Evolutionary conservation across 2,797 vertebrate species (phyloP).

Genomic region (Rhabdophis nuchalis): DNA sequence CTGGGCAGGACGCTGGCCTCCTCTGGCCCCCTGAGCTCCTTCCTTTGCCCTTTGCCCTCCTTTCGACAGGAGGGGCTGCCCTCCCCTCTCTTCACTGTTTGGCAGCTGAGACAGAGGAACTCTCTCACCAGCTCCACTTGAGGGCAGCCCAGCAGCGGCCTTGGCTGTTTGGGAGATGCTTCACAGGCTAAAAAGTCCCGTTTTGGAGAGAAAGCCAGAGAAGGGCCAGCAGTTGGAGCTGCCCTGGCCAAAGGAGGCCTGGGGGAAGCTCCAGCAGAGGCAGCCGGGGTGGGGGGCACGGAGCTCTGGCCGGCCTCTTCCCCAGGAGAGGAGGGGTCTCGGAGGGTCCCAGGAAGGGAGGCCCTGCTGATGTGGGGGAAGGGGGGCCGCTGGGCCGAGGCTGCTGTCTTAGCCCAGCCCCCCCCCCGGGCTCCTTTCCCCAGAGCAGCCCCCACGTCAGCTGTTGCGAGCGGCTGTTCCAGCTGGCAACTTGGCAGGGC

Average conservation of each 20-base stretch:
- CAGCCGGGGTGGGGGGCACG: neutral
- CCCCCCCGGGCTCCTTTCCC: neutral
- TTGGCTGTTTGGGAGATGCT: neutral
- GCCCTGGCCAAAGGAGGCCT: neutral
- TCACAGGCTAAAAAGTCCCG: neutral
- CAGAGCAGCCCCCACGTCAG: constrained; percentile 66
- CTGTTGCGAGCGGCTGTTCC: constrained; percentile 68
- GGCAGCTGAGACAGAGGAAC: neutral
- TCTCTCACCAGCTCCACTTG: neutral
- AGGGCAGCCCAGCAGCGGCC: neutral
- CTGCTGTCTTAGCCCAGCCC: neutral
- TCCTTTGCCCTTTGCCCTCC: neutral
- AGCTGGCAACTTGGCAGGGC: constrained; percentile 63
- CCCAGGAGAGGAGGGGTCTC: neutral
- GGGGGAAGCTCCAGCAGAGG: neutral
- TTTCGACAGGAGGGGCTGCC: neutral
- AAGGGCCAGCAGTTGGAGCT: neutral
- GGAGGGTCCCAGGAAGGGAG: neutral
- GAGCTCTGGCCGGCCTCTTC: neutral
- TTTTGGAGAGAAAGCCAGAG: neutral
- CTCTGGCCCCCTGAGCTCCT: neutral
- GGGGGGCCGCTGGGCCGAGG: neutral
- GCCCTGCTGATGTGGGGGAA: neutral
- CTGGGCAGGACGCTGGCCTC: neutral
- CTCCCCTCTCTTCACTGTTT: neutral